Evolutionary conservation across 2,797 vertebrate species (phyloP).

Genomic region (Glyptemys insculpta): DNA sequence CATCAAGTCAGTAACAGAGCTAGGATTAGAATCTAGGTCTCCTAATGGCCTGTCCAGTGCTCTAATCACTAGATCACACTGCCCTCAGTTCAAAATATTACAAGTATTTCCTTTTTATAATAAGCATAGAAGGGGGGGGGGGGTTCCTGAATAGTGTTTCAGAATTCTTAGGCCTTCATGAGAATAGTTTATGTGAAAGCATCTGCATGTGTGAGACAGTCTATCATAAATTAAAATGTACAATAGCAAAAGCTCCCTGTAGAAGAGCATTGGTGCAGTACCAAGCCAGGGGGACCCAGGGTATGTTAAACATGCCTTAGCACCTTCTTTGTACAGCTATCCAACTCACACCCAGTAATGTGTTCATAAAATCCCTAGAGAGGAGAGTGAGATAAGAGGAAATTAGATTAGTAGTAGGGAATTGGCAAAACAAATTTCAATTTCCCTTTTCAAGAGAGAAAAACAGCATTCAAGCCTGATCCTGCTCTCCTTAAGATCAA

Average conservation of each 20-base stretch:
- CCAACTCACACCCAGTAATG: conserved; percentile 7
- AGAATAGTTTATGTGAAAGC: not conserved
- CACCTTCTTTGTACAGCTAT: conserved; percentile 1
- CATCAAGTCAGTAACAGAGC: not conserved
- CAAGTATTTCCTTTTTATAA: not conserved
- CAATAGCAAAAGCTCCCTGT: not conserved
- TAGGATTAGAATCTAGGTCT: not conserved
- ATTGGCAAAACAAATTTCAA: conserved; percentile 31
- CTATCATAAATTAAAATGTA: not conserved
- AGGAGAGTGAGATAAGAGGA: conserved; percentile 52
- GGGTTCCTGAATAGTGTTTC: not conserved
- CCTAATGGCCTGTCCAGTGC: accelerated
- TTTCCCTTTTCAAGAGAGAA: conserved; percentile 58
- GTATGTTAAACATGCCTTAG: not conserved
- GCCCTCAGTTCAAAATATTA: not conserved
- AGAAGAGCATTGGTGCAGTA: not conserved
- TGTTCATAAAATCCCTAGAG: conserved; percentile 38
- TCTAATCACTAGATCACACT: conserved; percentile 26
- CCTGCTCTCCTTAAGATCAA: conserved; percentile 19
- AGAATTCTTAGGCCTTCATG: not conserved
- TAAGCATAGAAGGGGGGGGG: not conserved
- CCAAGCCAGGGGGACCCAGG: not conserved
- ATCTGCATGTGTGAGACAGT: not conserved
- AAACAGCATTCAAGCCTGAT: conserved; percentile 51
- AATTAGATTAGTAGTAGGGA: conserved; percentile 69